phyloP scores from a whole-genome alignment of 2,113 vertebrate genomes.

The Osmerus mordax region DNA sequence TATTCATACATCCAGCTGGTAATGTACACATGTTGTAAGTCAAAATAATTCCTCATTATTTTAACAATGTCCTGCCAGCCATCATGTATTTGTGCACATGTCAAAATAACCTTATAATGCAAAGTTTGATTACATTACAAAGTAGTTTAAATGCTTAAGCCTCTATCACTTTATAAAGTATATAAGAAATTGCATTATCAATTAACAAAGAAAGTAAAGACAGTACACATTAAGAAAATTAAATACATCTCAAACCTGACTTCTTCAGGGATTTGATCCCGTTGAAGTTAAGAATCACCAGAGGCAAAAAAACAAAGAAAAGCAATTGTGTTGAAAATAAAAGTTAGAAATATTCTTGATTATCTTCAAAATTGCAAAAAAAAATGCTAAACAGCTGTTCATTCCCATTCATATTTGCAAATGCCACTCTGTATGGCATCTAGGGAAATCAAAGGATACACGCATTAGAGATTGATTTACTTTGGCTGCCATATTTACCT shows the following conservation, averaged over 20 bases:
- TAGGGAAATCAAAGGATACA: not conserved
- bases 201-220: not conserved
- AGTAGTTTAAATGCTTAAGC: constrained; percentile 25
- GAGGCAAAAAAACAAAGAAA: constrained; percentile 35
- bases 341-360: not conserved
- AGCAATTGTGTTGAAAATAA: not conserved
- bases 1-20: not conserved
- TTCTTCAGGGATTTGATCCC: constrained; percentile 59
- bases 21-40: not conserved
- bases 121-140: no score
- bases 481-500: not conserved
- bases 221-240: no score
- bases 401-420: not conserved
- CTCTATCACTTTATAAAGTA: constrained; percentile 26
- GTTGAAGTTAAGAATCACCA: constrained; percentile 60
- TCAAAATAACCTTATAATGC: not conserved
- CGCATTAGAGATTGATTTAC: no score
- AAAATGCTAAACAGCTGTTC: not conserved
- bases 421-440: not conserved
- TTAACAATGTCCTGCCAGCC: not conserved
- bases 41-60: not conserved
- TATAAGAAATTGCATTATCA: constrained; percentile 18
- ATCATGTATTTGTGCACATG: not conserved
- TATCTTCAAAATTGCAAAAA: not conserved
- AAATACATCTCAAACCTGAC: constrained; percentile 49